Evolutionary conservation across 2,888 invertebrate genomes (phyloP), one percentile per base, ranked within the genome.

Genomic region (Allygus modestus): DNA sequence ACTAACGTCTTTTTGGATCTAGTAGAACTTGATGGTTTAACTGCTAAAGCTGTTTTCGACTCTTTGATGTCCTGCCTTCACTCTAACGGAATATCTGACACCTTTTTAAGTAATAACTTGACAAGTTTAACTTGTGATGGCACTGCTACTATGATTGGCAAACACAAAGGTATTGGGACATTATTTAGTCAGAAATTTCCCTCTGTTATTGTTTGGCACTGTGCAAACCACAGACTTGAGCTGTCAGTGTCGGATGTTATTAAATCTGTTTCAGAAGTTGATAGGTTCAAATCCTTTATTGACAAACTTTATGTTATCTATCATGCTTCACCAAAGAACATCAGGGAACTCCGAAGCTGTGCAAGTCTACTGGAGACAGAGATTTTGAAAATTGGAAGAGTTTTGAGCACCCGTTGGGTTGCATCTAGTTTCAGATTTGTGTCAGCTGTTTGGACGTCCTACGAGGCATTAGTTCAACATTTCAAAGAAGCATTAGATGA

Each of bases 1-100:
- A 81, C 54, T 81, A 81, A 81, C 17, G 17, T 51, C 17, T 81
- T 81, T 81, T 81, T 81, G 81, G 81, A 58, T 81, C 28, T 81
- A 26, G 81, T 81, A 81, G 81, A 81, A 81, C 54, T 81, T 81
- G 81, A 81, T 51, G 58, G 54, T 73, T 20, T 83, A 73, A 71
- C 71, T 71, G 51, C 73, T 69, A 41, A 26, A 71, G 71, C 28
- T 17, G 33, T 71, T 11, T 69, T 82, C 65, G 69, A 82, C 82
- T 69, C 82, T 65, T 69, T 71, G 26, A 65, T 69, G 41, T 69
- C 65, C 82, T 82, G 71, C 69, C 43, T 82, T 37, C 17, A 82
- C 37, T 33, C 69, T 83, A 77, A 83, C 75, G 54, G 75, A 23
- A 81, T 81, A 81, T 81, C 54, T 81, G 58, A 81, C 1, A 54